Evolutionary conservation across 2,888 invertebrate genomes (phyloP), one percentile per base, ranked within the genome.

Genomic region (Meloe dianella): DNA sequence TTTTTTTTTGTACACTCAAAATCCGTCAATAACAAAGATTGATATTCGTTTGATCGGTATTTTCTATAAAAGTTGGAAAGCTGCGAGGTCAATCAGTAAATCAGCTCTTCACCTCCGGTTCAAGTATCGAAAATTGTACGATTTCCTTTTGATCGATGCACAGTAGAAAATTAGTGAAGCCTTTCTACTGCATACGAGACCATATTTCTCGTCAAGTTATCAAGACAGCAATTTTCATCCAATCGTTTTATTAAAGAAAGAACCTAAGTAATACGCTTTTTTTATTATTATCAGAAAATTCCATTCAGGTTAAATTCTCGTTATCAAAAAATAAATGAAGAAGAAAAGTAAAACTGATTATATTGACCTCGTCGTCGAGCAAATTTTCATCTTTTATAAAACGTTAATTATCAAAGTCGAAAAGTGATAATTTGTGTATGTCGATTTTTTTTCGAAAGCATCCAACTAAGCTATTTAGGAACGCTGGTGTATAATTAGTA

Each of bases 401-500:
- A 14, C 54, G 24, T 54, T 54, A 54, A 54, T 54, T 54, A 22
- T 54, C 22, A 10, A 1, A 24, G 12, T 4, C 17, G 12, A 12
- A 35, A 35, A 35, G 35, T 35, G 35, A 41, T 41, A 41, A n/a
- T 41, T 41, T 41, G 41, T 41, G 17, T 38, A 7, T n/a, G 10
- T 47, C 20, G 38, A 22, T 47, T 22, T 9, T 47, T 47, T 20
- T 10, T 20, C 20, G 20, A 9, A 5, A 35, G 5, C 35, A 12
- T 47, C 12, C 60, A 41, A 10, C 41, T 61, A 51, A 56, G 41
- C 65, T 62, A 68, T 65, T 65, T 68, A 65, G 63, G 47, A 65
- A 63, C 65, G 62, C 64, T 67, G 63, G 64, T 30, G 56, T 60
- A 60, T 57, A 68, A 68, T 68, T 68, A 68, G 62, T 29, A 35